phyloP scores from a whole-genome alignment of 2,797 vertebrate species.

The Glyptemys insculpta region DNA sequence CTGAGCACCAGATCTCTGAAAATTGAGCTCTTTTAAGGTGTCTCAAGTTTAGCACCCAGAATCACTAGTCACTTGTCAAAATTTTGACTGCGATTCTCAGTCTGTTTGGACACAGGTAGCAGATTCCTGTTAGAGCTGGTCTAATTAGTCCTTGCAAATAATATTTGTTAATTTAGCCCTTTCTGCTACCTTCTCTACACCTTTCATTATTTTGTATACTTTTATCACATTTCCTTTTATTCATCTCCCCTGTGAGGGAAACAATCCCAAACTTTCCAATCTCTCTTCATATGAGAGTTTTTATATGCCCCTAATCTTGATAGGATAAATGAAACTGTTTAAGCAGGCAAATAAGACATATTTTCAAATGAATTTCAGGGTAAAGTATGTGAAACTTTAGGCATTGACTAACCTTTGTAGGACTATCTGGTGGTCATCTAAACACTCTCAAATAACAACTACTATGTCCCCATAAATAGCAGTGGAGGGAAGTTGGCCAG shows the following conservation, averaged over 20 bases:
- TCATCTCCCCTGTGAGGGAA: conserved; percentile 48
- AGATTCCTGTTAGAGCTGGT: fast-evolving
- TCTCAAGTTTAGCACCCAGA: neutral
- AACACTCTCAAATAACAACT: neutral
- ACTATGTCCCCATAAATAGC: neutral
- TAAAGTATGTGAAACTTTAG: neutral
- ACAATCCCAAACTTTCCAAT: conserved; percentile 57
- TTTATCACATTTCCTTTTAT: neutral
- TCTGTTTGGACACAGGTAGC: fast-evolving
- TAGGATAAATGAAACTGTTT: neutral
- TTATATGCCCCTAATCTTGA: conserved; percentile 13
- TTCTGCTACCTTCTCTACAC: neutral
- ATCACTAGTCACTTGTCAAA: neutral
- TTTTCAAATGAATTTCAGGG: neutral
- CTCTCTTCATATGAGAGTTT: conserved; percentile 40
- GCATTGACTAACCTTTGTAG: neutral
- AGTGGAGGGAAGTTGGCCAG: neutral
- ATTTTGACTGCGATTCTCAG: neutral
- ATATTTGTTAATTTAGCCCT: neutral
- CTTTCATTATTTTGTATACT: neutral
- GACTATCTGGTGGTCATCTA: neutral
- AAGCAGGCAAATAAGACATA: neutral
- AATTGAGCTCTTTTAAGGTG: fast-evolving
- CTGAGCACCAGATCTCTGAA: neutral
- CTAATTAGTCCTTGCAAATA: neutral